Base-by-base conservation (phyloP, 92 coral and sea anemone genomes). In the Chrysogorgia sp. region DNA sequence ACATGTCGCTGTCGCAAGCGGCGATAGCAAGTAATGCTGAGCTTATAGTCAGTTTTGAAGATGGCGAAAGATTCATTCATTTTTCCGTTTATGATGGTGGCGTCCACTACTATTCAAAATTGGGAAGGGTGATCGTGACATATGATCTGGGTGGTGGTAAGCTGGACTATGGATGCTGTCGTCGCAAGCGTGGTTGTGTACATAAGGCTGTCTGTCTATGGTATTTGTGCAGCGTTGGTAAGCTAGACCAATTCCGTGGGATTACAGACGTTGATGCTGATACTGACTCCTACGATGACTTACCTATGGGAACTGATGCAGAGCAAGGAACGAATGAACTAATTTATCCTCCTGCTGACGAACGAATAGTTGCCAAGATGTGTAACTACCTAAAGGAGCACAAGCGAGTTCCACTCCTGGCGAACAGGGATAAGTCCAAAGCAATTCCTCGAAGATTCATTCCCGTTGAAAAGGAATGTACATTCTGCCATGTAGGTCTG, bases 11-110 rank as follows among this genome's bases (percentile, higher is more conserved):
- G 0, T 55, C 58, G 10, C 37, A 59, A 0, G 1, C 14, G 9
- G 86, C 86, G 23, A 43, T 22, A 57, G 26, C 25, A 2, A 37
- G 62, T 25, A 78, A 78, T 22, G 40, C 77, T 1, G 57, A 37
- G n/a, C 60, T 60, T 0, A 10, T 83, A 13, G 72, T 87, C 1
- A 65, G 81, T 7, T 74, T 67, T 8, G 7, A 20, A 7, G 86
- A 85, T 33, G 83, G 87, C 10, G 58, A 45, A 34, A 35, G 75
- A 1, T 88, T 67, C 25, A 71, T 62, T 13, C 92, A 81, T 48
- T 84, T 88, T 49, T 88, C 89, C 10, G 79, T 84, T 14, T 88
- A 69, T 35, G 82, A 84, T 31, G 92, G 92, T 1, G 37, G 53
- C 41, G 81, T 88, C 15, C 65, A 83, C 40, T 88, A 80, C 10